Percentiles rank a stretch among this genome's conserved stretches.
Conservation (phyloP, 2,888 invertebrate species). For the Catocala sponsa region DNA sequence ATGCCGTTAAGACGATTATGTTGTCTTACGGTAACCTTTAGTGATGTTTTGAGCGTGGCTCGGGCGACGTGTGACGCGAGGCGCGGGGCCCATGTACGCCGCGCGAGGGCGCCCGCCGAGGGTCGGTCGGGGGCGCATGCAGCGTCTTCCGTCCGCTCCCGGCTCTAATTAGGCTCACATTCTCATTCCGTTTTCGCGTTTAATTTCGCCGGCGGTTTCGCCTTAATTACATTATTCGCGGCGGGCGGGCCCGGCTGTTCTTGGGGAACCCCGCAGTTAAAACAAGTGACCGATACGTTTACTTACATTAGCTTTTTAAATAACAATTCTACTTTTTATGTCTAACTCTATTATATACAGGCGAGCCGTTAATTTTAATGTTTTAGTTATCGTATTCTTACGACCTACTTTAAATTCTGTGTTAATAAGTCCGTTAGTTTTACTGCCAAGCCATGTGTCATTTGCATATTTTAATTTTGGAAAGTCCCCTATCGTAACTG, state of each 20-base stretch:
- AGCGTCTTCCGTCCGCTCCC: slow-evolving; percentile 67
- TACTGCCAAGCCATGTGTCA: slow-evolving; percentile 26
- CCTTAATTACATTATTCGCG: slow-evolving; percentile 89
- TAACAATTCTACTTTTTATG: slow-evolving; percentile 22
- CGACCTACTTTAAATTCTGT: not conserved
- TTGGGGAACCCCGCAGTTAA: slow-evolving; percentile 60
- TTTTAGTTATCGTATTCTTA: slow-evolving; percentile 3
- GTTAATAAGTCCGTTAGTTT: slow-evolving; percentile 17
- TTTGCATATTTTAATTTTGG: slow-evolving; percentile 27
- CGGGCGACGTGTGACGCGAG: slow-evolving; percentile 19
- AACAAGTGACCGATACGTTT: slow-evolving; percentile 68
- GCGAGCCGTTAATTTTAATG: not conserved
- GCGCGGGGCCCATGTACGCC: slow-evolving; percentile 21
- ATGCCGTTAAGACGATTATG: slow-evolving; percentile 31
- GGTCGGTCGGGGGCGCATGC: slow-evolving; percentile 53
- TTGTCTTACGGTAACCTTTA: slow-evolving; percentile 18
- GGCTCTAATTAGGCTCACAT: slow-evolving; percentile 89
- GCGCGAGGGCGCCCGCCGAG: slow-evolving; percentile 23
- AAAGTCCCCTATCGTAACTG: slow-evolving; percentile 44
- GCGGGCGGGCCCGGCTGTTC: slow-evolving; percentile 63
- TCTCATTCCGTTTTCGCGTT: slow-evolving; percentile 89
- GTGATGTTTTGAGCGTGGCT: slow-evolving; percentile 16
- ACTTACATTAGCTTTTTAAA: slow-evolving; percentile 42
- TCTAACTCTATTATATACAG: not conserved
- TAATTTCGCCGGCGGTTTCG: slow-evolving; percentile 88